Percentiles rank a stretch among this genome's conserved stretches.
These are phyloP conservation scores for Sorex fumeus DNA, from an alignment of 2,113 vertebrate species.

Conservation along the genomic window DNA sequence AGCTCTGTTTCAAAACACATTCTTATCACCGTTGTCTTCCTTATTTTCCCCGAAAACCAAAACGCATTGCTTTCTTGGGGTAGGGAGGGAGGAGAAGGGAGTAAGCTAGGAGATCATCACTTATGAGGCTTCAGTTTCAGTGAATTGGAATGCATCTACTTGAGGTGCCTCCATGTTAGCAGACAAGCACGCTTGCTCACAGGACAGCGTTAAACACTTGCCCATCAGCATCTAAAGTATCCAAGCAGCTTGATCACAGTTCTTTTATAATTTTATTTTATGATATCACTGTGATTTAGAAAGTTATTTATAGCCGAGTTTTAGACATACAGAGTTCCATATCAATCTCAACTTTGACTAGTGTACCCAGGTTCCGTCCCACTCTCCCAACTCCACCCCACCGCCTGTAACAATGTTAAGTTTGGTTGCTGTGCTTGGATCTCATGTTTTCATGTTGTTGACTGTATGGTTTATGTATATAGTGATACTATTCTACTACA, in stretches of 20 bases:
- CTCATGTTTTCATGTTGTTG: too few relatives aligned
- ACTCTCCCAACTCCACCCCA: too few relatives aligned
- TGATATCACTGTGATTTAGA: too few relatives aligned
- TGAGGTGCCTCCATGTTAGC: background rate
- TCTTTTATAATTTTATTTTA: too few relatives aligned
- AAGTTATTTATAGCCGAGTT: too few relatives aligned
- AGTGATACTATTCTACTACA: too few relatives aligned
- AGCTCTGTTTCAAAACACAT: conserved; percentile 25
- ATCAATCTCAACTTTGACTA: too few relatives aligned
- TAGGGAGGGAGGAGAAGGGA: background rate
- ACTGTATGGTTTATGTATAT: too few relatives aligned
- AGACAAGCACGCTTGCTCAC: background rate
- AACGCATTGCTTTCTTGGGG: background rate
- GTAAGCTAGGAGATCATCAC: background rate
- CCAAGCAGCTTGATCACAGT: background rate
- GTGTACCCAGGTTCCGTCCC: too few relatives aligned
- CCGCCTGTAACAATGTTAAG: too few relatives aligned
- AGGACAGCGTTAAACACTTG: background rate
- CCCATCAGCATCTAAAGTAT: background rate
- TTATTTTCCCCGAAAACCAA: conserved; percentile 53
- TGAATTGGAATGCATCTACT: background rate
- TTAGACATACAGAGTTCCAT: too few relatives aligned
- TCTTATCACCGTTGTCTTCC: background rate
- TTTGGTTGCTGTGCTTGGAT: too few relatives aligned
- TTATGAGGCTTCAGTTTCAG: conserved; percentile 41